Evolutionary conservation across 1,140 invertebrate genomes (phyloP).

Genomic region (Drosophila orosa): DNA sequence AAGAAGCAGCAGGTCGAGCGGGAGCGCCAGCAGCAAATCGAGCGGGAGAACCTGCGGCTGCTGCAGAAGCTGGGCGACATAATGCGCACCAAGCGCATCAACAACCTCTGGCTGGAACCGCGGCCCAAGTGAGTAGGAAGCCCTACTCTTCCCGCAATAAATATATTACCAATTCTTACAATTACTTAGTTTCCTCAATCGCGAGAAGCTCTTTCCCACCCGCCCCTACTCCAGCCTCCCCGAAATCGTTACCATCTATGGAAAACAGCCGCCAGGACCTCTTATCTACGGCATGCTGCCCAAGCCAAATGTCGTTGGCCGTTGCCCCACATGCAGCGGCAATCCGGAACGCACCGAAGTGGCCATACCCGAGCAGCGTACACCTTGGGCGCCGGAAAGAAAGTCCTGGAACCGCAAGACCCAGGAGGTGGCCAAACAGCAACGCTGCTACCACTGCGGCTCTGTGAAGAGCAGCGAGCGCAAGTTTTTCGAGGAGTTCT

Average conservation of each 20-base stretch:
- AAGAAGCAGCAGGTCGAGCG: conserved; percentile 86
- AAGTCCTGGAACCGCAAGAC: conserved; percentile 70
- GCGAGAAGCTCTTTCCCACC: conserved; percentile 80
- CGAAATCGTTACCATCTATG: conserved; percentile 73
- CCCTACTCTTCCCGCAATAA: not conserved
- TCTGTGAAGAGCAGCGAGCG: conserved; percentile 49
- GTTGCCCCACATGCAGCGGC: conserved; percentile 79
- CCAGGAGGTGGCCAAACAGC: conserved; percentile 32
- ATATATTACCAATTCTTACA: not conserved
- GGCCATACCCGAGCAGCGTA: conserved; percentile 83
- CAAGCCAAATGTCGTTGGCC: conserved; percentile 52
- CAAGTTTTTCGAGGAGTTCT: conserved; percentile 61
- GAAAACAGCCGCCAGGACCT: conserved; percentile 56
- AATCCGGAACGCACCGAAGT: conserved; percentile 73
- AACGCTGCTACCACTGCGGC: conserved; percentile 71
- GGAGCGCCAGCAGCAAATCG: conserved; percentile 85
- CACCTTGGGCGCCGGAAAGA: conserved; percentile 84
- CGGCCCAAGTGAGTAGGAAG: conserved; percentile 84
- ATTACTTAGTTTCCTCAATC: conserved; percentile 83
- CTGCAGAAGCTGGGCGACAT: conserved; percentile 85
- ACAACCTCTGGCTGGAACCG: conserved; percentile 85
- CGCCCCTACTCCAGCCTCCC: conserved; percentile 72
- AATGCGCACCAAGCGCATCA: conserved; percentile 85
- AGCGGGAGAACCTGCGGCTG: conserved; percentile 86
- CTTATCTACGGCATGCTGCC: conserved; percentile 59